Conservation (phyloP, 1,140 invertebrate genomes). For the Coenobita brevimanus region DNA sequence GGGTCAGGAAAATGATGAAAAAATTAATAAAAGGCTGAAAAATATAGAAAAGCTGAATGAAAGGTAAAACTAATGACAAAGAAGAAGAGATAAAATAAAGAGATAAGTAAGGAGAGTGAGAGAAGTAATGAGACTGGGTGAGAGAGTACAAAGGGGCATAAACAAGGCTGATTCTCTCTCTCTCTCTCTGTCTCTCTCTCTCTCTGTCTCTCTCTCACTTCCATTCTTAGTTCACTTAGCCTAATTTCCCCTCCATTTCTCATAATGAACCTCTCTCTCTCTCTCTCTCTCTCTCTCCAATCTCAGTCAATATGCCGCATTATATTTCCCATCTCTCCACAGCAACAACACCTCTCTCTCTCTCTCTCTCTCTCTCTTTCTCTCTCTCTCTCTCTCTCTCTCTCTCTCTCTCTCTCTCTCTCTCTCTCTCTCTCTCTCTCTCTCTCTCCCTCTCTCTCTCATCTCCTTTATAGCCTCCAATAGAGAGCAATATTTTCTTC, state of each 20-base stretch:
- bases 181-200: background rate
- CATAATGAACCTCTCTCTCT: background rate
- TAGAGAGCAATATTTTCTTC: background rate
- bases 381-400: slow-evolving; percentile 1
- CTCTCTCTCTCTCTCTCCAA: background rate
- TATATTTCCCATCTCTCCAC: background rate
- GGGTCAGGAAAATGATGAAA: background rate
- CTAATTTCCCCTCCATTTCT: background rate
- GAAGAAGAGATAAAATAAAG: too few species aligned
- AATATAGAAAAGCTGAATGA: too few species aligned
- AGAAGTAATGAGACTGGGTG: background rate
- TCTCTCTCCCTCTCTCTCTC: too few species aligned
- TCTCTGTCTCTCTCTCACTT: background rate
- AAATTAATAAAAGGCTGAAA: background rate
- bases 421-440: background rate
- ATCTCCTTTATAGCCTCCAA: too few species aligned
- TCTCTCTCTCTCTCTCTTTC: slow-evolving; percentile 1
- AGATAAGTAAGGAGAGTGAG: too few species aligned
- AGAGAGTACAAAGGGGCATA: background rate
- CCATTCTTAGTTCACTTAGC: background rate
- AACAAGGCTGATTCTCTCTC: too few species aligned
- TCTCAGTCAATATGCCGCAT: background rate
- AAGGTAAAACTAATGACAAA: too few species aligned
- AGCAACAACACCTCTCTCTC: background rate
- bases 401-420: slow-evolving; percentile 1